Evolutionary conservation across 2,797 vertebrate species (phyloP).

Genomic region (Novumbra hubbsi): DNA sequence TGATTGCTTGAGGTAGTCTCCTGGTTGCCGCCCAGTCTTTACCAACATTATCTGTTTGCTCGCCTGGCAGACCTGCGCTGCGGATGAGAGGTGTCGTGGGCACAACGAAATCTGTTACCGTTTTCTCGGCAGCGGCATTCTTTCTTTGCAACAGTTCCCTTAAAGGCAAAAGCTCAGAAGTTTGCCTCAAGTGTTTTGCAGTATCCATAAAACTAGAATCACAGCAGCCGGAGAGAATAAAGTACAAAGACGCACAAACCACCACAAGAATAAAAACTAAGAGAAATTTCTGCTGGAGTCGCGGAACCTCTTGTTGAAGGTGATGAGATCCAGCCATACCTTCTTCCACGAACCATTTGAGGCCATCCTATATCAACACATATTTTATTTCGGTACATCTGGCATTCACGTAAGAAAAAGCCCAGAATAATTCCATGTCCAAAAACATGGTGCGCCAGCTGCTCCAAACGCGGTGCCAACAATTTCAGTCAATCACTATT

Average conservation of each 20-base stretch:
- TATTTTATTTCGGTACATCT: not conserved
- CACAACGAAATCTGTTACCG: slow-evolving; percentile 6
- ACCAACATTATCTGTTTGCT: slow-evolving; percentile 5
- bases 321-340: slow-evolving; percentile 30
- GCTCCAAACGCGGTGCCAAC: not conserved
- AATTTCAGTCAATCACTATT: not conserved
- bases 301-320: slow-evolving; percentile 15
- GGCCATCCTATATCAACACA: slow-evolving; percentile 13
- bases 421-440: not conserved
- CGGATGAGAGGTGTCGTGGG: not conserved
- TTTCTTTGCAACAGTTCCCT: slow-evolving; percentile 14
- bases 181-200: slow-evolving; percentile 13
- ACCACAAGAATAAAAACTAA: slow-evolving; percentile 33
- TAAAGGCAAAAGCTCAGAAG: slow-evolving; percentile 11
- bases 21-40: slow-evolving; percentile 35
- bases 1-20: slow-evolving; percentile 41
- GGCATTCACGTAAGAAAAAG: not conserved
- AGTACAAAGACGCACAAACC: slow-evolving; percentile 30
- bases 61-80: slow-evolving; percentile 15
- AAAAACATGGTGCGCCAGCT: slow-evolving; percentile 3
- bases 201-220: slow-evolving; percentile 21
- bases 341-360: slow-evolving; percentile 6
- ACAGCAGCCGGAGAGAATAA: slow-evolving; percentile 34
- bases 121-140: slow-evolving; percentile 21
- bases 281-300: slow-evolving; percentile 37